These are phyloP conservation scores for Nylanderia fulva DNA, from an alignment of 1,140 invertebrate genomes.

Conservation along the genomic window DNA sequence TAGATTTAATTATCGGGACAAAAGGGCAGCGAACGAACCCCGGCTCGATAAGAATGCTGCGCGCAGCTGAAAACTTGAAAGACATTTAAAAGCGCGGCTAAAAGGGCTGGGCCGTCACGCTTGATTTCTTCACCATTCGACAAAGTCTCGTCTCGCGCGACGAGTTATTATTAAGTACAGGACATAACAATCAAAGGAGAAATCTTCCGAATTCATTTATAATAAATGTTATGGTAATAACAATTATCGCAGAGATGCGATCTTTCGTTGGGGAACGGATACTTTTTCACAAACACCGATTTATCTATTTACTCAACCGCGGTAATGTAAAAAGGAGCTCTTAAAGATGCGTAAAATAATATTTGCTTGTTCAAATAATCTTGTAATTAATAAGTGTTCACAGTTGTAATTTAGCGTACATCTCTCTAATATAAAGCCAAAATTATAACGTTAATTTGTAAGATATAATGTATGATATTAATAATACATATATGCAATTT, in stretches of 20 bases:
- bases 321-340: background rate
- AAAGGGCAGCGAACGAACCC: slow-evolving; percentile 72
- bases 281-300: slow-evolving; percentile 34
- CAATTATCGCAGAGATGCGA: slow-evolving; percentile 71
- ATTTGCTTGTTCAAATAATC: background rate
- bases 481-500: background rate
- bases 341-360: background rate
- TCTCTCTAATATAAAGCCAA: slow-evolving; percentile 1
- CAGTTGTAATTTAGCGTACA: background rate
- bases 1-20: slow-evolving; percentile 84
- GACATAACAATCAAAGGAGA: slow-evolving; percentile 76
- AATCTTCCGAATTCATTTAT: slow-evolving; percentile 79
- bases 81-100: slow-evolving; percentile 82
- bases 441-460: background rate
- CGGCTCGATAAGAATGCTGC: slow-evolving; percentile 79
- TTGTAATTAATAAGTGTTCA: background rate
- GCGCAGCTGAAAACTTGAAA: slow-evolving; percentile 84
- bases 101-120: slow-evolving; percentile 74
- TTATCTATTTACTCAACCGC: background rate
- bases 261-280: background rate
- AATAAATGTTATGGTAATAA: slow-evolving; percentile 74
- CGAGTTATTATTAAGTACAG: slow-evolving; percentile 75
- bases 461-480: background rate
- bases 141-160: slow-evolving; percentile 17
- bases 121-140: slow-evolving; percentile 67